Conservation (phyloP, 2,797 vertebrate species). For the Poecilia picta region DNA sequence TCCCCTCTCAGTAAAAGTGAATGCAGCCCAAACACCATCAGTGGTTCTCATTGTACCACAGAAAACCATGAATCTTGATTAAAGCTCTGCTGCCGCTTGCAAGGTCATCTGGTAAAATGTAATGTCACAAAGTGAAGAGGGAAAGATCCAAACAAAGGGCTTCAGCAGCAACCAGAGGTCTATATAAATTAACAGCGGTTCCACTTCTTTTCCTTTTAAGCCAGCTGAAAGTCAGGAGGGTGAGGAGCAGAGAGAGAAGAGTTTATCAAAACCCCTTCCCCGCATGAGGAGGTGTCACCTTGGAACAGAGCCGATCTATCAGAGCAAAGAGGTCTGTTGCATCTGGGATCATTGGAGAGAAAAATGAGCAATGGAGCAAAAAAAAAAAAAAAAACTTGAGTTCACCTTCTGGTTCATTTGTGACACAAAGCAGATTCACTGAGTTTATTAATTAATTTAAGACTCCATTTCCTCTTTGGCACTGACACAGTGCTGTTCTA, state of each 20-base stretch:
- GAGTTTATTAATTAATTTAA: background rate
- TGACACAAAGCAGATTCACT: background rate
- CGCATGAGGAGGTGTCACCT: background rate
- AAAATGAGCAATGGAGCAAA: background rate
- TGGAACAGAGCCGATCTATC: slow-evolving; percentile 8
- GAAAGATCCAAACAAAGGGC: background rate
- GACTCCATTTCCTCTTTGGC: background rate
- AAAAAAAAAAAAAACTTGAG: background rate
- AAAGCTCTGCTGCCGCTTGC: background rate
- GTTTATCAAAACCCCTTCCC: slow-evolving; percentile 6
- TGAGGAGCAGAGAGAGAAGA: slow-evolving; percentile 4
- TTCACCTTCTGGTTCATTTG: slow-evolving; percentile 1
- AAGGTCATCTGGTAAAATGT: background rate
- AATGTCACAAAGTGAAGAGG: background rate
- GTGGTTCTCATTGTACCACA: background rate
- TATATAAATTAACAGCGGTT: background rate
- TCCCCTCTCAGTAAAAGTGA: background rate
- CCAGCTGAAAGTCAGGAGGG: background rate
- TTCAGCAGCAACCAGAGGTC: background rate
- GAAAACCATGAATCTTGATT: background rate
- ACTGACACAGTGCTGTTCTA: background rate
- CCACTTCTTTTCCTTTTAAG: background rate
- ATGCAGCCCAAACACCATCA: background rate
- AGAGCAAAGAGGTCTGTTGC: slow-evolving; percentile 1
- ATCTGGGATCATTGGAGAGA: slow-evolving; percentile 5